Evolutionary conservation across 2,797 vertebrate species (phyloP).

Genomic region (Prunella strophiata): DNA sequence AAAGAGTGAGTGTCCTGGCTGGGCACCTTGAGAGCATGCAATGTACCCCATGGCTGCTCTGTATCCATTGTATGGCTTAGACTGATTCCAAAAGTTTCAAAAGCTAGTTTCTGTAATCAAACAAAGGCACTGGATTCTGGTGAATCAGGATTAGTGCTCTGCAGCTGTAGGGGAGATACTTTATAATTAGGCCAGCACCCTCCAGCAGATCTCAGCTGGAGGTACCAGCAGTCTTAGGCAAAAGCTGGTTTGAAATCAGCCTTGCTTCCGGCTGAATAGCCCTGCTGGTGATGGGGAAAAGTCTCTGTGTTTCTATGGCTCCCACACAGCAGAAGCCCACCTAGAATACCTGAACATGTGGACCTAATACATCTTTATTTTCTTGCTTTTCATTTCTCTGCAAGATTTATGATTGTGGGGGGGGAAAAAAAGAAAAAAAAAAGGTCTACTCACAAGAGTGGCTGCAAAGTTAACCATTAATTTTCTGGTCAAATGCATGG

Average conservation of each 20-base stretch:
- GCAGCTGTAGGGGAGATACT: conserved; percentile 53
- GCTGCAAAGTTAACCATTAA: neutral
- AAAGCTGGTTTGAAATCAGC: conserved; percentile 66
- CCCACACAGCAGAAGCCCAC: conserved; percentile 40
- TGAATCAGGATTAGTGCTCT: conserved; percentile 53
- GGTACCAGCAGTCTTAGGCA: conserved; percentile 64
- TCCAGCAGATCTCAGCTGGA: conserved; percentile 65
- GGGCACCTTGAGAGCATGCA: neutral
- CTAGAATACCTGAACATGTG: conserved; percentile 5
- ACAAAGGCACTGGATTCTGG: conserved; percentile 33
- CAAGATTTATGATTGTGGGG: neutral
- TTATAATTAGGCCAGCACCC: conserved; percentile 65
- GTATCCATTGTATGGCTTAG: neutral
- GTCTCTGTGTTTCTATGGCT: conserved; percentile 53
- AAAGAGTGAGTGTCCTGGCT: neutral
- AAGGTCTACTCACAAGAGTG: neutral
- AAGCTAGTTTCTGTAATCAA: conserved; percentile 22
- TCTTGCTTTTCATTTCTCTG: conserved; percentile 28
- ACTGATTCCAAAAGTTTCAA: neutral
- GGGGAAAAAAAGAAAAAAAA: neutral
- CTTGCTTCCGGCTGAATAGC: conserved; percentile 60
- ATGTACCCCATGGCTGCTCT: neutral
- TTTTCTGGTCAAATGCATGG: neutral
- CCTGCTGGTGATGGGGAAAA: conserved; percentile 56
- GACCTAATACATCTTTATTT: conserved; percentile 33